A percentile compares a stretch with the other conserved stretches of the same genome.
Evolutionary conservation across 37 sponge, comb jelly and placozoan species (phyloP).

Genomic region (Hexactinellida sp.): DNA sequence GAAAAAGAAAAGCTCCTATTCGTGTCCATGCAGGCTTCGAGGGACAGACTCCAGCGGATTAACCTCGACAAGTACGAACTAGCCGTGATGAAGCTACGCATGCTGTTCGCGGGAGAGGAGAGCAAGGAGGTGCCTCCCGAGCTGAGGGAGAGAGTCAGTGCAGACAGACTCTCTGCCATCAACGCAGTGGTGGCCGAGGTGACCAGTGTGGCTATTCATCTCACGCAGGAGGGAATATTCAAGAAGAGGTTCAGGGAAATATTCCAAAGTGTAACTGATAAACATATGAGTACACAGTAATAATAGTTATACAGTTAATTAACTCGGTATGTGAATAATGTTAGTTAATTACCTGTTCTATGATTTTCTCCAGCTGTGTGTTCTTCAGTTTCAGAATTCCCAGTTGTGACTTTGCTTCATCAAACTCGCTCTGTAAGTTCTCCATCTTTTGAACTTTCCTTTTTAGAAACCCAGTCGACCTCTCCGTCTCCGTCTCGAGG

Average conservation of each 20-base stretch:
- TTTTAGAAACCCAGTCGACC: not conserved
- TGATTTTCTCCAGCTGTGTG: not conserved
- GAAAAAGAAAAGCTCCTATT: not conserved
- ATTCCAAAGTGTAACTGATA: not conserved
- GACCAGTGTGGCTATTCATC: not conserved
- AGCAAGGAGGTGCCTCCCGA: not conserved
- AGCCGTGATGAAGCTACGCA: not conserved
- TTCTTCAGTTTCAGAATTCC: not conserved
- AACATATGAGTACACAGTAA: not conserved
- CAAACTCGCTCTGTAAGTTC: not conserved
- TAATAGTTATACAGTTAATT: too few relatives aligned
- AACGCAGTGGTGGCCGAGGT: not conserved
- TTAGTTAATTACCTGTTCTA: constrained; percentile 15
- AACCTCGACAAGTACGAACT: not conserved
- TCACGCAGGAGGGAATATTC: not conserved
- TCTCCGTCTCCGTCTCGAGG: not conserved
- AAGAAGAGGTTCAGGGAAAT: not conserved
- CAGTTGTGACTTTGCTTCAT: not conserved
- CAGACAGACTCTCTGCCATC: not conserved
- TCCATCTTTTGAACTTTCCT: not conserved
- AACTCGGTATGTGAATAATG: too few relatives aligned
- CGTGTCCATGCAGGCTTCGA: not conserved
- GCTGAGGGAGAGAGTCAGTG: not conserved
- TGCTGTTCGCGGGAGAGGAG: not conserved
- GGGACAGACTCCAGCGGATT: not conserved